Conservation (phyloP, 2,888 invertebrate genomes). For the Mythimna pallens region DNA sequence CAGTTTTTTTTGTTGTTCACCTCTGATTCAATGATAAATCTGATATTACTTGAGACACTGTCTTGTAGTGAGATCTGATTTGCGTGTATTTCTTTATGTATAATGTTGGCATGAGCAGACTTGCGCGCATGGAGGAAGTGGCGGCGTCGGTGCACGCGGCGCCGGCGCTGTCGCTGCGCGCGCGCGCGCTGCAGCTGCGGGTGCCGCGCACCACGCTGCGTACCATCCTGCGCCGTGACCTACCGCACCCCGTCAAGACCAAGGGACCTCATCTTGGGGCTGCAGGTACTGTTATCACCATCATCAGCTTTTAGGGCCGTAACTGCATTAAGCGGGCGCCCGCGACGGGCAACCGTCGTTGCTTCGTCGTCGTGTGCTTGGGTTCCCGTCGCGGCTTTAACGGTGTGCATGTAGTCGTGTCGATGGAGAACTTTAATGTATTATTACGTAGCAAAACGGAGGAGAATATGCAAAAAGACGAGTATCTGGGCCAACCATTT, state of each 20-base stretch:
- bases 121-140: slow-evolving; percentile 75
- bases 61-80: background rate
- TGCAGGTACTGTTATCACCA: slow-evolving; percentile 4
- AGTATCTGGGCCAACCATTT: no score
- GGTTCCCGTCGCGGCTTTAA: no score
- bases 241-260: slow-evolving; percentile 32
- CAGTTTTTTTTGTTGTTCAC: no score
- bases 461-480: no score
- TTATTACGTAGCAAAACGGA: no score
- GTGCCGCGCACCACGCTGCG: slow-evolving; percentile 81
- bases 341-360: no score
- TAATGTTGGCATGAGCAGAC: slow-evolving; percentile 9
- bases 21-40: no score
- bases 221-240: slow-evolving; percentile 79
- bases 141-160: slow-evolving; percentile 77
- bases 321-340: no score
- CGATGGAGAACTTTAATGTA: no score
- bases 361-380: no score
- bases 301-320: background rate
- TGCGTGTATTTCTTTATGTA: background rate
- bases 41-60: background rate
- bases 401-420: no score
- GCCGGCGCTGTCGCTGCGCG: slow-evolving; percentile 81
- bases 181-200: slow-evolving; percentile 78
- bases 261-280: background rate